These are phyloP conservation scores for Rhynchonema sp. DNA, from an alignment of 2,888 invertebrate species.

Conservation along the genomic window DNA sequence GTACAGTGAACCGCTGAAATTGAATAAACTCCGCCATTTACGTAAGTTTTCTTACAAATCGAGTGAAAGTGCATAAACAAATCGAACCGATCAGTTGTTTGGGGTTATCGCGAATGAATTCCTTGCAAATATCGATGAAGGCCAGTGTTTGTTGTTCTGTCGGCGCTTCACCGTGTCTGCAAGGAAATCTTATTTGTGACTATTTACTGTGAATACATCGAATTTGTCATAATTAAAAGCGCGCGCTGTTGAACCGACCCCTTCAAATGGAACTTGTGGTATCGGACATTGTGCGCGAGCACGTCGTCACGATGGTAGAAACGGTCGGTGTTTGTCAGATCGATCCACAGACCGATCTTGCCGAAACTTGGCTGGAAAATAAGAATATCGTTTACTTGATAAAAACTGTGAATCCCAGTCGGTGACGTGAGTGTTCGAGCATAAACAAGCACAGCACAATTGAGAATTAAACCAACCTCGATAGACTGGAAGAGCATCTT, in stretches of 20 bases:
- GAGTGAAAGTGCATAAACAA: too few species aligned
- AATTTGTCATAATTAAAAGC: neutral
- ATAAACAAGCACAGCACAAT: neutral
- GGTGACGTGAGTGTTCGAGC: conserved; percentile 4
- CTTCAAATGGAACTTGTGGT: neutral
- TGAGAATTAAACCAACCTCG: conserved; percentile 1
- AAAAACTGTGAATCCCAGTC: too few species aligned
- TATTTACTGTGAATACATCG: neutral
- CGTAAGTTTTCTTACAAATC: too few species aligned
- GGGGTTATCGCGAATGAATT: conserved; percentile 59
- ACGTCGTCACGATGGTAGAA: conserved; percentile 71
- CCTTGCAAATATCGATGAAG: conserved; percentile 61
- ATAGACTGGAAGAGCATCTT: conserved; percentile 51
- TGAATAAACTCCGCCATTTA: conserved; percentile 4
- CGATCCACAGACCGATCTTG: conserved; percentile 82
- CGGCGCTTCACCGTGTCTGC: conserved; percentile 68
- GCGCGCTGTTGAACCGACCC: neutral
- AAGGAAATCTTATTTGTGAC: conserved; percentile 3
- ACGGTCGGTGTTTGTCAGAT: conserved; percentile 77
- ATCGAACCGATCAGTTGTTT: conserved; percentile 47
- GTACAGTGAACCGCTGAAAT: conserved; percentile 66
- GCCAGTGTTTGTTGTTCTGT: conserved; percentile 55
- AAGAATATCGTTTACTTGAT: too few species aligned
- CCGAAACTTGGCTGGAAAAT: conserved; percentile 37
- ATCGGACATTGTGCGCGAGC: neutral